Base-by-base conservation (phyloP, 53 echinoderm and acorn worm species). In the Arbacia lixula region DNA sequence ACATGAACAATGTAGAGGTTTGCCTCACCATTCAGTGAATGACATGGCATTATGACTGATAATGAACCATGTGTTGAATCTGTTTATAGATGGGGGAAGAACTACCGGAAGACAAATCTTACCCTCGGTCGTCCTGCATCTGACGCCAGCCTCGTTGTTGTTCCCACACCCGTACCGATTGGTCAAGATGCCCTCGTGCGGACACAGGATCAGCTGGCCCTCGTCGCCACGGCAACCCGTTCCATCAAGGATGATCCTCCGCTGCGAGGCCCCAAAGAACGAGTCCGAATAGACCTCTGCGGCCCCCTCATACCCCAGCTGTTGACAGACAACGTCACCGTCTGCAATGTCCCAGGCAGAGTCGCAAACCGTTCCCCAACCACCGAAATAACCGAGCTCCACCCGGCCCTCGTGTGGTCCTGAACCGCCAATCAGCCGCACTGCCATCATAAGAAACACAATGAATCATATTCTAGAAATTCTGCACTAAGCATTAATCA, bases 351-450 rank as follows among this genome's bases (percentile, higher is more conserved):
- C 51, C 91, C 91, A 91, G 19, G 64, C 63, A 2, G 74, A 41
- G 87, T 91, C 91, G 39, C 91, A 91, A 24, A 91, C 60, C 11
- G 69, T 67, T 21, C 91, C 87, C 91, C 91, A 91, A 22, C 71
- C 85, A 4, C 67, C 68, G 60, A 83, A 64, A 75, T 83, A 66
- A 25, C 39, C 53, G 9, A 87, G 56, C 69, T 91, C 91, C 27
- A 91, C 84, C 20, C 87, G 74, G 5, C 91, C 91, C 38, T 83
- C 75, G 52, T 88, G 68, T n/a, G 74, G 84, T 0, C 53, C 52
- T 19, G 67, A 50, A 4, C 74, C 75, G 38, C 88, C 88, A 57
- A 68, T 34, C 14, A 88, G 71, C 1, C 88, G 88, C 28, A 84
- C 87, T 87, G 22, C n/a, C n/a, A n/a, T n/a, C n/a, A n/a, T n/a